Percentiles rank a stretch among this genome's conserved stretches.
phyloP scores from a whole-genome alignment of 2,797 vertebrate species.

The Hyperoplus lanceolatus region DNA sequence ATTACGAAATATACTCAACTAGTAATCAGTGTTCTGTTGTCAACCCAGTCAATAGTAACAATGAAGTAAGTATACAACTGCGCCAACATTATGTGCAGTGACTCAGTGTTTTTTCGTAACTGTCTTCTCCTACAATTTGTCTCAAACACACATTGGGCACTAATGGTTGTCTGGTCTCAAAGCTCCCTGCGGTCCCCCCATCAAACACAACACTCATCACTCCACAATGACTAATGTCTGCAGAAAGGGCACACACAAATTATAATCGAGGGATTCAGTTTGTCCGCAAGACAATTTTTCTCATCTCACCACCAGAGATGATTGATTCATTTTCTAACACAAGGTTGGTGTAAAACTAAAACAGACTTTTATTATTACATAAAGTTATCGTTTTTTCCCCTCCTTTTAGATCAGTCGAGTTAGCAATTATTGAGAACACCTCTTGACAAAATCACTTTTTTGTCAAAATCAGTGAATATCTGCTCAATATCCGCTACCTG shows the following conservation, averaged over 20 bases:
- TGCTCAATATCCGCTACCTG: no score
- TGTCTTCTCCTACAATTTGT: not conserved
- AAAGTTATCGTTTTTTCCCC: no score
- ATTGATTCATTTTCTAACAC: not conserved
- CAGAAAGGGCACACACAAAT: conserved; percentile 30
- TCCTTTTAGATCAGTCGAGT: no score
- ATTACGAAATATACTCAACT: not conserved
- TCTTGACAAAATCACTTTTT: no score
- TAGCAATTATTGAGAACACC: no score
- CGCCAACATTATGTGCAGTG: not conserved
- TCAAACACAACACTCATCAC: conserved; percentile 15
- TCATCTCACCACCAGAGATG: not conserved
- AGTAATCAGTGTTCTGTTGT: not conserved
- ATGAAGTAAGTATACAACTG: not conserved
- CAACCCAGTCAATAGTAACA: no score
- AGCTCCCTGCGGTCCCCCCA: conserved; percentile 1
- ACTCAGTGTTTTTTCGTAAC: conserved; percentile 12
- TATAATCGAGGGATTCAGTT: conserved; percentile 1
- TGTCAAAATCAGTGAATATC: no score
- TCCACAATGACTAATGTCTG: conserved; percentile 20
- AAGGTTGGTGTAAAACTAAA: not conserved
- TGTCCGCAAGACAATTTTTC: not conserved
- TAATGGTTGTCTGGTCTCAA: conserved; percentile 31
- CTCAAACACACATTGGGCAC: conserved; percentile 16
- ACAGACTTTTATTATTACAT: not conserved